Evolutionary conservation across 2,113 vertebrate genomes (phyloP).

Genomic region (Ochotona princeps): DNA sequence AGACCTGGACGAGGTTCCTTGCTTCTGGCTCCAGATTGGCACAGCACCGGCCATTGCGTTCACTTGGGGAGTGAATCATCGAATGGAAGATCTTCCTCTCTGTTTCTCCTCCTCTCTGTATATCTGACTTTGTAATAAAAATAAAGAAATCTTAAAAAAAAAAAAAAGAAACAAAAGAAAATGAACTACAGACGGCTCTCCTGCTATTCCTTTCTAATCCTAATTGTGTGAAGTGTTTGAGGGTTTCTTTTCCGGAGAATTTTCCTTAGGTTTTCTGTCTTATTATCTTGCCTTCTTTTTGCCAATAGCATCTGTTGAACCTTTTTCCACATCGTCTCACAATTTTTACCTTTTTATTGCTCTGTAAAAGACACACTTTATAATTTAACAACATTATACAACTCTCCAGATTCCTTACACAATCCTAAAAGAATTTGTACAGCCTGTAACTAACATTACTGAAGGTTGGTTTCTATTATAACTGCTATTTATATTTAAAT

Average conservation of each 20-base stretch:
- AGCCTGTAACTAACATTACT: conserved; percentile 5
- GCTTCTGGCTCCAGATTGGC: too few relatives aligned
- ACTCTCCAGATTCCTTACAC: not conserved
- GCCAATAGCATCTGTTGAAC: conserved; percentile 38
- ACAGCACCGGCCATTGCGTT: too few relatives aligned
- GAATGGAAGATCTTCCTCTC: too few relatives aligned
- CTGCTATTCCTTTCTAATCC: not conserved
- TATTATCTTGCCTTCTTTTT: conserved; percentile 46
- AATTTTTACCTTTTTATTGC: conserved; percentile 46
- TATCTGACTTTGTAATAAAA: too few relatives aligned
- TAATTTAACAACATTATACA: conserved; percentile 16
- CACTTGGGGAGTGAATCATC: too few relatives aligned
- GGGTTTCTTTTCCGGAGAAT: conserved; percentile 18
- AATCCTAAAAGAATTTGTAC: conserved; percentile 7
- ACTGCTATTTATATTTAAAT: conserved; percentile 7
- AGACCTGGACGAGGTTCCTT: too few relatives aligned
- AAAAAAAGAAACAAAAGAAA: too few relatives aligned
- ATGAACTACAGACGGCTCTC: too few relatives aligned
- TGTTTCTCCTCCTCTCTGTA: too few relatives aligned
- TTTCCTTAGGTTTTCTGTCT: conserved; percentile 37
- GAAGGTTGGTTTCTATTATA: conserved; percentile 25
- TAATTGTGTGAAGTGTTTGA: conserved; percentile 15
- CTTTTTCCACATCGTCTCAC: conserved; percentile 27
- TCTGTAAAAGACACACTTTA: conserved; percentile 55
- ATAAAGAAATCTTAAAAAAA: too few relatives aligned